Percentiles rank a stretch among this genome's conserved stretches.
Evolutionary conservation across 2,888 invertebrate species (phyloP).

Genomic region (Lepidochrysops patricia): DNA sequence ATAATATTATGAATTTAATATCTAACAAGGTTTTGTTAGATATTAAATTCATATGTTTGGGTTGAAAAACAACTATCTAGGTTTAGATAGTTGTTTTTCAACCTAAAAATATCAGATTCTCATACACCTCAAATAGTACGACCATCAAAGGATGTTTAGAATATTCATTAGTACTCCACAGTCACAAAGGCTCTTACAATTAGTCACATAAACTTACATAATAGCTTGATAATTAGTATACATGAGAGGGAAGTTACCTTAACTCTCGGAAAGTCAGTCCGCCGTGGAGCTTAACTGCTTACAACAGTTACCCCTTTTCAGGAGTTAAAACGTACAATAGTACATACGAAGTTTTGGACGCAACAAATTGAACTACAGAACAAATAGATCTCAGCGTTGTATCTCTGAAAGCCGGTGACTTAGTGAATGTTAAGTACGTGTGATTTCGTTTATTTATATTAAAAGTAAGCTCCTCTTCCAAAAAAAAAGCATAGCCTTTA

Average conservation of each 20-base stretch:
- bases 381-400: constrained; percentile 27
- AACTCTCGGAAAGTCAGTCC: constrained; percentile 20
- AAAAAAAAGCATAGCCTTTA: no score
- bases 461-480: no score
- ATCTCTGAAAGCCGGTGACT: constrained; percentile 22
- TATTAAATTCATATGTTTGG: no score
- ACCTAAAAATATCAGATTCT: background rate
- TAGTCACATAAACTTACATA: constrained; percentile 7
- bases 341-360: constrained; percentile 26
- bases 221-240: constrained; percentile 13
- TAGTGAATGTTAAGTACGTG: background rate
- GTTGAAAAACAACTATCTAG: no score
- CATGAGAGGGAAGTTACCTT: constrained; percentile 13
- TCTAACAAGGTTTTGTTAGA: no score
- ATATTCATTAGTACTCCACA: constrained; percentile 5
- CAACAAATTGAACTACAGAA: constrained; percentile 29
- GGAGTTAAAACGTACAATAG: constrained; percentile 28
- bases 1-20: no score
- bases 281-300: constrained; percentile 24
- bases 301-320: constrained; percentile 26
- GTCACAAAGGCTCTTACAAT: background rate
- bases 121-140: background rate
- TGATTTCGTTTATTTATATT: no score
- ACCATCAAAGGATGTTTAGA: constrained; percentile 1
- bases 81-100: background rate